phyloP scores from a whole-genome alignment of 2,113 vertebrate species.

The Rana temporaria region DNA sequence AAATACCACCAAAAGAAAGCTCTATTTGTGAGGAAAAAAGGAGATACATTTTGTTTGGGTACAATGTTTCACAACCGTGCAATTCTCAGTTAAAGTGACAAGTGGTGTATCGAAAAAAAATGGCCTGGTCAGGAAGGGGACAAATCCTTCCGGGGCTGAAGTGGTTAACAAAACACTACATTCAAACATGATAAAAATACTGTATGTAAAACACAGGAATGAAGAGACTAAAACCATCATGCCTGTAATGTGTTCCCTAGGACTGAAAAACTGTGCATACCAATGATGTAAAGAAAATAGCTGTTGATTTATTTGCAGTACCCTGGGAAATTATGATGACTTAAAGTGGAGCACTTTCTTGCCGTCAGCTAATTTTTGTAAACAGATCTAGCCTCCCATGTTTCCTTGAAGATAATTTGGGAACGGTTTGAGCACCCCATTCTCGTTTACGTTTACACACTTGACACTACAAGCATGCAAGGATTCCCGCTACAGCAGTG shows the following conservation, averaged over 20 bases:
- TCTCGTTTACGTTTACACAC: background rate
- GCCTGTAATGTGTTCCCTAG: background rate
- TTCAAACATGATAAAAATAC: background rate
- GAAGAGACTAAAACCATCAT: background rate
- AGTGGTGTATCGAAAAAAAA: too few species aligned
- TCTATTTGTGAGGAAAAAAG: too few species aligned
- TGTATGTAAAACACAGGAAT: background rate
- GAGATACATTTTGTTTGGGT: too few species aligned
- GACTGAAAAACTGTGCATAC: constrained; percentile 1
- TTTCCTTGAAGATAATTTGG: constrained; percentile 38
- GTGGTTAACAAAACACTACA: background rate
- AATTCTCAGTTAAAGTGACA: too few species aligned
- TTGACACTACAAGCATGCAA: background rate
- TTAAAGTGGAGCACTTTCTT: background rate
- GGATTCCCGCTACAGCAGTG: background rate
- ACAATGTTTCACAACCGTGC: too few species aligned
- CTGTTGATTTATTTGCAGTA: background rate
- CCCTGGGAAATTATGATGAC: constrained; percentile 12
- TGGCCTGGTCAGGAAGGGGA: too few species aligned
- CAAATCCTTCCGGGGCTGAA: too few species aligned
- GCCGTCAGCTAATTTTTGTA: constrained; percentile 46
- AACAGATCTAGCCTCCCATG: constrained; percentile 15
- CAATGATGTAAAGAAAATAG: constrained; percentile 29
- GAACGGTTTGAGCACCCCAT: constrained; percentile 18
- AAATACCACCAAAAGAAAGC: too few species aligned